Conservation (phyloP, 1,140 invertebrate genomes). For the Ganaspis sp. region DNA sequence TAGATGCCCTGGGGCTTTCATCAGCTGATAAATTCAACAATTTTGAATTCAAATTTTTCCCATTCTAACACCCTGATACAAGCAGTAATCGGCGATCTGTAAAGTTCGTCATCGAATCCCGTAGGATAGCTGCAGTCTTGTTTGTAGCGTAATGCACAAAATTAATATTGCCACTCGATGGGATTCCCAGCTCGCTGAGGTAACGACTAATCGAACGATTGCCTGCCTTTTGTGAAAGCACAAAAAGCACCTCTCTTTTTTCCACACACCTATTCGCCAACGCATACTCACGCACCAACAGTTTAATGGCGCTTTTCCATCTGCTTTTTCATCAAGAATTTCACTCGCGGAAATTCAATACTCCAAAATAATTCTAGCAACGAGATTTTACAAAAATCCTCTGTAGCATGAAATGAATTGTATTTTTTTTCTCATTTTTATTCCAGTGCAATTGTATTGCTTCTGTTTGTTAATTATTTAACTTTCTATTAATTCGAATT, state of each 20-base stretch:
- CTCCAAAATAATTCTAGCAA: neutral
- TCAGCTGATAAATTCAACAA: constrained; percentile 2
- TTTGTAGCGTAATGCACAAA: constrained; percentile 19
- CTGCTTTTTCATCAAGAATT: neutral
- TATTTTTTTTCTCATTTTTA: no score
- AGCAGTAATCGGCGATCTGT: constrained; percentile 20
- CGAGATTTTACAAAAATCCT: neutral
- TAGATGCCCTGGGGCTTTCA: neutral
- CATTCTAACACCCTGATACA: constrained; percentile 11
- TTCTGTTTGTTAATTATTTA: no score
- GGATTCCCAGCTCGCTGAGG: constrained; percentile 35
- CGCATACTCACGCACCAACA: neutral
- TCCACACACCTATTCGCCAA: neutral
- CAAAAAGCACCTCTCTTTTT: constrained; percentile 29
- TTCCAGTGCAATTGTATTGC: no score
- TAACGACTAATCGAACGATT: constrained; percentile 52
- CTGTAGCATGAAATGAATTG: no score
- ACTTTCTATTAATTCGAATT: no score
- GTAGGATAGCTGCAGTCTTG: neutral
- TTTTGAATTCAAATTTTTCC: constrained; percentile 19
- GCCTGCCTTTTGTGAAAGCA: constrained; percentile 51
- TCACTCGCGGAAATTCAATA: neutral
- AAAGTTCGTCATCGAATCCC: constrained; percentile 5
- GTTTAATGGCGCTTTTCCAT: constrained; percentile 15
- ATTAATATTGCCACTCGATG: constrained; percentile 60